Evolutionary conservation across 1,140 invertebrate species (phyloP), one percentile per base, ranked within the genome.

Genomic region (Papilio polyxenes): DNA sequence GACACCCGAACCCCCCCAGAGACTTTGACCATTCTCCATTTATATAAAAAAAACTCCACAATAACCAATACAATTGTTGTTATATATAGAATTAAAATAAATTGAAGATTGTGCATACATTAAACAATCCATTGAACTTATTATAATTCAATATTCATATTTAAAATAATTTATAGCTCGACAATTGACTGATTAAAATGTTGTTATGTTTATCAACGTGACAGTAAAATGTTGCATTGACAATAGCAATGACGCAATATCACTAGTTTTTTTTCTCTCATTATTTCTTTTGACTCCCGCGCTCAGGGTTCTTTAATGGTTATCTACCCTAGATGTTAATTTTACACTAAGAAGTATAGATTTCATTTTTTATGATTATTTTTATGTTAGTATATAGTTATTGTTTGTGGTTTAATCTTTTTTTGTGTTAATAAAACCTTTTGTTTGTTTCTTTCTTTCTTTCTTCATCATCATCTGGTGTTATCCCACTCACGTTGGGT

Each of bases 91-190:
- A 8, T 20, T 23, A 20, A 31, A 31, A 31, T 31, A 31, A 62
- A 62, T 20, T 62, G 59, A 62, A 23, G 23, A 62, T 62, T 62
- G 15, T n/a, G 62, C 17, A 17, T 59, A 59, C 56, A 59, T 65
- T 31, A 65, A 65, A 72, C 5, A 37, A 23, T 9, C 59, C 6
- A 72, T 72, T 72, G 40, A 72, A 40, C 13, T 40, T 72, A 40
- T 40, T 72, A 40, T 37, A 72, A 72, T 72, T 72, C 23, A 72
- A 72, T 72, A 72, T 72, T 37, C 31, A 1, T 72, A 72, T 72
- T 72, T 72, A 72, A 37, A 31, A 72, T 37, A 72, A 72, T 72
- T 72, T 72, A 72, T 72, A 37, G 65, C 65, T 72, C 31, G 31
- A 72, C 62, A 65, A 65, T 31, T 31, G 62, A 65, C 65, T 72